Evolutionary conservation across 1,140 invertebrate genomes (phyloP).

Genomic region (Leptonema lineaticorne): DNA sequence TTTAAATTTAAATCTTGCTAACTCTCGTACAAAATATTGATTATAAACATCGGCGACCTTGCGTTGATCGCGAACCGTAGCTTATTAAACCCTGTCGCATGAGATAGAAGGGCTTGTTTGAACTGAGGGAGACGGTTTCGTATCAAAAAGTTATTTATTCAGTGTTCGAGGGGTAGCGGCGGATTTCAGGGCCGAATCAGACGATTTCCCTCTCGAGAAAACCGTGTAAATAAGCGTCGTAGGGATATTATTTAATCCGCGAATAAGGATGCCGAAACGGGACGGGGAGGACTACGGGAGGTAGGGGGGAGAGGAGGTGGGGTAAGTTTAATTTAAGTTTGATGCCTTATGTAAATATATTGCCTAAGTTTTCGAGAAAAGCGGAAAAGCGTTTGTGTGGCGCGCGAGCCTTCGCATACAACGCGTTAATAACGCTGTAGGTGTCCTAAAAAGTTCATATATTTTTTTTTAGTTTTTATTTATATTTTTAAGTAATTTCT

Average conservation of each 20-base stretch:
- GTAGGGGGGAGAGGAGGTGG: not conserved
- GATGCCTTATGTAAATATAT: not conserved
- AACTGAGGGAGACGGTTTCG: not conserved
- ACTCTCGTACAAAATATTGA: too few species aligned
- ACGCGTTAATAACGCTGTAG: too few species aligned
- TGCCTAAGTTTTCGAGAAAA: not conserved
- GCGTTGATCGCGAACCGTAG: too few species aligned
- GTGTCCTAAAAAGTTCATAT: not conserved
- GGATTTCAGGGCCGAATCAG: not conserved
- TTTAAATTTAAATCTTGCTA: too few species aligned
- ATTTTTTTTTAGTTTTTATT: not conserved
- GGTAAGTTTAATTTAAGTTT: conserved; percentile 6
- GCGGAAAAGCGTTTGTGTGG: too few species aligned
- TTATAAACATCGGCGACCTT: too few species aligned
- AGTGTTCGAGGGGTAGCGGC: not conserved
- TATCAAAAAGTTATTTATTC: conserved; percentile 20
- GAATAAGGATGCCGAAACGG: not conserved
- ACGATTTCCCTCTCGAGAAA: conserved; percentile 1
- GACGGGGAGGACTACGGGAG: not conserved
- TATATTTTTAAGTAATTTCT: not conserved
- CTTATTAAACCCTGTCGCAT: too few species aligned
- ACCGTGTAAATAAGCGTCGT: conserved; percentile 10
- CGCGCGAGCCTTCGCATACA: too few species aligned
- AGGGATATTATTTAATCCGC: conserved; percentile 11
- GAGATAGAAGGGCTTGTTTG: not conserved